These are phyloP conservation scores for Sesia bembeciformis DNA, from an alignment of 2,888 invertebrate genomes.

Conservation along the genomic window DNA sequence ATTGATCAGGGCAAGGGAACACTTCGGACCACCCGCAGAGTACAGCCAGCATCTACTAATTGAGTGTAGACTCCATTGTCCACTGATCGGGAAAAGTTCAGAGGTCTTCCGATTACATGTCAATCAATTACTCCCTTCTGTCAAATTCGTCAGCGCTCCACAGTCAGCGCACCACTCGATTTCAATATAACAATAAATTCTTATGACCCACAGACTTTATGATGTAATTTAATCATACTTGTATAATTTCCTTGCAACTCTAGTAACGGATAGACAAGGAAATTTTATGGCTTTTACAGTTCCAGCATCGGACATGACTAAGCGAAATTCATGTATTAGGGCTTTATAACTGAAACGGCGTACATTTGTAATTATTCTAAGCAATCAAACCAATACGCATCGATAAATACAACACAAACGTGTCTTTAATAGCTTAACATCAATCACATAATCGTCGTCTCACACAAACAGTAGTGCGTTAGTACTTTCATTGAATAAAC, in stretches of 20 bases:
- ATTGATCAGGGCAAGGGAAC: conserved; percentile 42
- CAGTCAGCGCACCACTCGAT: background rate
- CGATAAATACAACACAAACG: conserved; percentile 11
- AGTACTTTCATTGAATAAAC: conserved; percentile 12
- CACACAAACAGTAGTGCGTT: conserved; percentile 11
- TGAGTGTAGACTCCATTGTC: conserved; percentile 43
- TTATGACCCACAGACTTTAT: background rate
- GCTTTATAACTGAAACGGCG: background rate
- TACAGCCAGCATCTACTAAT: conserved; percentile 32
- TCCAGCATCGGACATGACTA: background rate
- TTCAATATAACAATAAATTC: background rate
- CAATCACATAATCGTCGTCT: conserved; percentile 13
- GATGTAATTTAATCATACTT: too few species aligned
- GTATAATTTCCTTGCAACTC: too few species aligned
- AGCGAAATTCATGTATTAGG: background rate
- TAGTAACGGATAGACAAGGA: too few species aligned
- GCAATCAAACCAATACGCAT: conserved; percentile 2
- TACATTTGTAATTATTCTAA: background rate
- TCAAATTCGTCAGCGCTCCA: conserved; percentile 13
- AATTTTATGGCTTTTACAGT: too few species aligned
- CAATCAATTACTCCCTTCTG: conserved; percentile 38
- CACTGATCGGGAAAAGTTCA: conserved; percentile 41
- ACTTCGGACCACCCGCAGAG: conserved; percentile 46
- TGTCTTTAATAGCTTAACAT: conserved; percentile 15
- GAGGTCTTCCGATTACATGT: conserved; percentile 44